Percentiles rank a stretch among this genome's conserved stretches.
Evolutionary conservation across 2,113 vertebrate genomes (phyloP).

Genomic region (Eonycteris spelaea): DNA sequence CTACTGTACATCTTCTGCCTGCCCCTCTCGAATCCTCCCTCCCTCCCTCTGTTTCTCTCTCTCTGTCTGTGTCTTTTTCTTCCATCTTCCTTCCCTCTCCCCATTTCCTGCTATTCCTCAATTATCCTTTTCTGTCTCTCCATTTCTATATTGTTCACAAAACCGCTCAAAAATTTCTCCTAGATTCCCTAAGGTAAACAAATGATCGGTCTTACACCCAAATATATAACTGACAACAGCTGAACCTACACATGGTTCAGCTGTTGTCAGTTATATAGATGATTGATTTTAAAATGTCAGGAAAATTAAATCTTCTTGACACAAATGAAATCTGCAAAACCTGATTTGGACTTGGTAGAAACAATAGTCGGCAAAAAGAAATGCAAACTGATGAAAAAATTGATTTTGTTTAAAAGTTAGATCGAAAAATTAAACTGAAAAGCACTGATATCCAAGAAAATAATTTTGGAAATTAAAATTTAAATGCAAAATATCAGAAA

Average conservation of each 20-base stretch:
- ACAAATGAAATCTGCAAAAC: neutral
- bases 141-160: neutral
- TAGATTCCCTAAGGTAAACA: neutral
- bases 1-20: neutral
- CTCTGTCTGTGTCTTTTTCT: neutral
- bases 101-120: neutral
- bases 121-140: neutral
- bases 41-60: neutral
- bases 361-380: neutral
- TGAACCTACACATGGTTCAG: neutral
- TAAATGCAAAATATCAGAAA: neutral
- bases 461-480: neutral
- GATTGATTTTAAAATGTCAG: neutral
- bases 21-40: fast-evolving
- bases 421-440: neutral
- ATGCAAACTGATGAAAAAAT: neutral
- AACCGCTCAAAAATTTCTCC: neutral
- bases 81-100: neutral
- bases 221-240: neutral
- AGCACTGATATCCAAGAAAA: neutral
- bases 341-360: neutral
- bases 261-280: too few relatives aligned
- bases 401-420: neutral
- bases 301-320: neutral
- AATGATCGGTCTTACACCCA: neutral